Percentiles rank a stretch among this genome's conserved stretches.
Conservation (phyloP, 2,888 invertebrate species). For the Campoplex nolae region DNA sequence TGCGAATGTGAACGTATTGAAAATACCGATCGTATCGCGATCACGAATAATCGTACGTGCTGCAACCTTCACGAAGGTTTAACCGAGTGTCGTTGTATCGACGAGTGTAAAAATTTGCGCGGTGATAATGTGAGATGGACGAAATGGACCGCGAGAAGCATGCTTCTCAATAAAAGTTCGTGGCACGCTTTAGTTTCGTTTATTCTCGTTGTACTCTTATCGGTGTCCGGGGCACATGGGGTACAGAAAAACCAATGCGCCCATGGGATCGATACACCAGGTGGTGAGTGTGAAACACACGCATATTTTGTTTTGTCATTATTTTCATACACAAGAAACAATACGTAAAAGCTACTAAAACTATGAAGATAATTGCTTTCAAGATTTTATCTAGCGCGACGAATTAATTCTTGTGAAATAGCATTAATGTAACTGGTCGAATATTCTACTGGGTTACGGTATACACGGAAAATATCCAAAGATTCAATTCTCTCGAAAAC, state of each 20-base stretch:
- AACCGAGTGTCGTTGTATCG: not conserved
- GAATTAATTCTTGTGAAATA: not conserved
- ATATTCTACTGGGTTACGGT: not conserved
- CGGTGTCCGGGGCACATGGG: constrained; percentile 48
- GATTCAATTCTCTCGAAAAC: constrained; percentile 19
- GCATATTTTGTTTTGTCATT: not conserved
- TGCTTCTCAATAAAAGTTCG: constrained; percentile 58
- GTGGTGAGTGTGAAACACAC: constrained; percentile 77
- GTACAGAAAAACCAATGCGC: constrained; percentile 72
- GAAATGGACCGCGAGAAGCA: constrained; percentile 47
- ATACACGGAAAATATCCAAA: constrained; percentile 10
- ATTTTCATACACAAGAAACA: not conserved
- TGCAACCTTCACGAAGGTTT: constrained; percentile 20
- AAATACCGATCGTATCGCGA: constrained; percentile 11
- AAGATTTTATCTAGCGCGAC: not conserved
- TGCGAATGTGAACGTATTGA: constrained; percentile 51
- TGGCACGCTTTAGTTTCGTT: constrained; percentile 71
- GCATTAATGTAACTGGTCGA: not conserved
- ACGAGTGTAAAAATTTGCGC: constrained; percentile 33
- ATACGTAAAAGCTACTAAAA: not conserved
- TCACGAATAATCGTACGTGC: constrained; percentile 29
- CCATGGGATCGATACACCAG: constrained; percentile 79
- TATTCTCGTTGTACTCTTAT: constrained; percentile 72
- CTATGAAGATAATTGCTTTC: not conserved
- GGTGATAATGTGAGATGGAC: constrained; percentile 51